Percentiles rank a stretch among this genome's conserved stretches.
Evolutionary conservation across 2,113 vertebrate species (phyloP).

Genomic region (Merops nubicus): DNA sequence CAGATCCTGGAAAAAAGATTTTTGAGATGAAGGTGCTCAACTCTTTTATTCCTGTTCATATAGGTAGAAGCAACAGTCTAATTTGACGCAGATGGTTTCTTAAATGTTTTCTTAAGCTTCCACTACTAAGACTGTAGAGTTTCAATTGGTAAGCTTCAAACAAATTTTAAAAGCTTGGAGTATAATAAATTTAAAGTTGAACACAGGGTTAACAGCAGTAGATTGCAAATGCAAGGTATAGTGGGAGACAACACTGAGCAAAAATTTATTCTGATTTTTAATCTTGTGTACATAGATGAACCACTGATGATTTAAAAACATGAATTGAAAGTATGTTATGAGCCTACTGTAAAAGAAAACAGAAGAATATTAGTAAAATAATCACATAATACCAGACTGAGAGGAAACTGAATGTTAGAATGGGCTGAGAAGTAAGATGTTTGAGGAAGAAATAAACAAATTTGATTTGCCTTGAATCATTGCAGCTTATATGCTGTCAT

Average conservation of each 20-base stretch:
- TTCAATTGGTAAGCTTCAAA: slow-evolving; percentile 37
- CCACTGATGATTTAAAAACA: not conserved
- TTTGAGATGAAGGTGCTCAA: not conserved
- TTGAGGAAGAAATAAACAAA: not conserved
- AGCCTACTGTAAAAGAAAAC: not conserved
- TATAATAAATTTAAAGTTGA: not conserved
- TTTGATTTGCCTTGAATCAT: not conserved
- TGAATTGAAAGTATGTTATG: not conserved
- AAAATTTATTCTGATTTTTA: not conserved
- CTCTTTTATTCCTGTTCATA: not conserved
- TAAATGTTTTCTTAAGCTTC: not conserved
- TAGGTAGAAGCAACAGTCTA: not conserved
- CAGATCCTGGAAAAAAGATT: not conserved
- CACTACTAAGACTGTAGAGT: not conserved
- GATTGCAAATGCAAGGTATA: not conserved
- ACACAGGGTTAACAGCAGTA: not conserved
- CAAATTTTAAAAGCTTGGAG: slow-evolving; percentile 1
- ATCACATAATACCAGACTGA: not conserved
- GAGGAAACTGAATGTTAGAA: not conserved
- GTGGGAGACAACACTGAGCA: not conserved
- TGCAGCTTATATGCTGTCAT: not conserved
- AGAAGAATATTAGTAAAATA: not conserved
- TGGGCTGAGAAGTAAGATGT: not conserved
- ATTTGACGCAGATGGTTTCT: slow-evolving; percentile 8
- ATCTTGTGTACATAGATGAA: not conserved